phyloP scores from a whole-genome alignment of 2,797 vertebrate species.

The Merluccius polli region DNA sequence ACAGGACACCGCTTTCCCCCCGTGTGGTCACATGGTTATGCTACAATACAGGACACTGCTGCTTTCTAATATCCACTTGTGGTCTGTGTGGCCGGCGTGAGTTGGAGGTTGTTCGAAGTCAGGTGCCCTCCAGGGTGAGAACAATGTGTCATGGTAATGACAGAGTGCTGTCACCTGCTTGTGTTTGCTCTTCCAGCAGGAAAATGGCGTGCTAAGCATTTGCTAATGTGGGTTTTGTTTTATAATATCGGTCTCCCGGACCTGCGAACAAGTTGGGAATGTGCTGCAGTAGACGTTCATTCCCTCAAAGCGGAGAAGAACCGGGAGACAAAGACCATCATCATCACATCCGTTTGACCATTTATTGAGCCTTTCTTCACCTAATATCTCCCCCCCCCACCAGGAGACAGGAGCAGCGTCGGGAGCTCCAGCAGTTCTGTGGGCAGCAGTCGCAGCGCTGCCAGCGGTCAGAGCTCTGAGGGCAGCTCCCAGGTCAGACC shows the following conservation, averaged over 20 bases:
- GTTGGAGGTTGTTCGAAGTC: background rate
- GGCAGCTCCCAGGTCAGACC: constrained; percentile 38
- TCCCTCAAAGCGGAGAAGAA: background rate
- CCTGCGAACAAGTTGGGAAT: background rate
- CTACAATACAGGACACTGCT: no score
- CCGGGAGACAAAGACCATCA: background rate
- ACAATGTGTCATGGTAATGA: background rate
- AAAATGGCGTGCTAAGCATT: background rate
- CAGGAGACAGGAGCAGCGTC: constrained; percentile 84
- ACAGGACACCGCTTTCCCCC: no score
- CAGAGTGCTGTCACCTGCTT: background rate
- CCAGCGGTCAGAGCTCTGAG: constrained; percentile 88
- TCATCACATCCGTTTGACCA: background rate
- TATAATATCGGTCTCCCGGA: background rate
- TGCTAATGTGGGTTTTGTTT: background rate
- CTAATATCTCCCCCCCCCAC: background rate
- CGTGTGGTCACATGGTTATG: no score
- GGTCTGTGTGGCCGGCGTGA: background rate
- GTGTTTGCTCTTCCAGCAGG: no score
- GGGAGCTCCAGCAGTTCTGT: constrained; percentile 87
- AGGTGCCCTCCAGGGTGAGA: no score
- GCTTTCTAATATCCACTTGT: no score
- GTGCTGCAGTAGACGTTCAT: background rate
- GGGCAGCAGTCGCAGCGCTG: constrained; percentile 86
- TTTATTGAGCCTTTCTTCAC: background rate